phyloP scores from a whole-genome alignment of 1,140 invertebrate species.

The Lordiphosa collinella region DNA sequence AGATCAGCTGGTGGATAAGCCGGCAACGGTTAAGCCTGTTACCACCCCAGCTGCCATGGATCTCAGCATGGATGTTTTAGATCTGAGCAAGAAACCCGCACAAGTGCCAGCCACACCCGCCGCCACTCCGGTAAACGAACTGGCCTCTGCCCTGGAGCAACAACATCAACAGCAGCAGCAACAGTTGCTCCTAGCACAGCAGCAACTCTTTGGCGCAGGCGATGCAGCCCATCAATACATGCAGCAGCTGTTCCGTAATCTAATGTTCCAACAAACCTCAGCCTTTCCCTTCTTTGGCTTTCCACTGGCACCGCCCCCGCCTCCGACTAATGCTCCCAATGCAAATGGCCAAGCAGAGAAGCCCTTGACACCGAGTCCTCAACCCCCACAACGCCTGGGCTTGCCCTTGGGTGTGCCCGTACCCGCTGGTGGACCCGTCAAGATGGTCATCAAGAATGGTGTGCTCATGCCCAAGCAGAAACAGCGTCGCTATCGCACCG shows the following conservation, averaged over 20 bases:
- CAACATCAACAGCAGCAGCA: constrained; percentile 72
- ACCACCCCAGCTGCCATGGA: constrained; percentile 82
- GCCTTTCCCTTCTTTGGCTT: constrained; percentile 74
- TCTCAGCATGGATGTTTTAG: constrained; percentile 90
- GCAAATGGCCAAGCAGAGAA: neutral
- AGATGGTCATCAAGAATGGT: constrained; percentile 94
- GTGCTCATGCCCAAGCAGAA: constrained; percentile 94
- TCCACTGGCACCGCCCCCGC: constrained; percentile 82
- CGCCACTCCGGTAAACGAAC: constrained; percentile 32
- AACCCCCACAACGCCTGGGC: neutral
- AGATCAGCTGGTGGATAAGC: constrained; percentile 82
- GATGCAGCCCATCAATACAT: constrained; percentile 81
- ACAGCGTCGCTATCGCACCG: constrained; percentile 93
- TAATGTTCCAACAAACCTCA: constrained; percentile 82
- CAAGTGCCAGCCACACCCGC: constrained; percentile 80
- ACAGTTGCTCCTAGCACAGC: constrained; percentile 81
- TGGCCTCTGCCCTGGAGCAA: too few relatives aligned
- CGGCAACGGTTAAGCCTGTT: constrained; percentile 45
- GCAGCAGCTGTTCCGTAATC: constrained; percentile 81
- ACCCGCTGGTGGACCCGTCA: constrained; percentile 83
- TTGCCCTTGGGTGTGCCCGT: constrained; percentile 17
- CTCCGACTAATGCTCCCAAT: constrained; percentile 76
- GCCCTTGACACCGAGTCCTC: constrained; percentile 1
- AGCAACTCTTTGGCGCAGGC: constrained; percentile 78
- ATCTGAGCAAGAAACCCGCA: constrained; percentile 88